Percentiles rank a stretch among this genome's conserved stretches.
Conservation (phyloP, 2,888 invertebrate species). For the Hyposoter dolosus region DNA sequence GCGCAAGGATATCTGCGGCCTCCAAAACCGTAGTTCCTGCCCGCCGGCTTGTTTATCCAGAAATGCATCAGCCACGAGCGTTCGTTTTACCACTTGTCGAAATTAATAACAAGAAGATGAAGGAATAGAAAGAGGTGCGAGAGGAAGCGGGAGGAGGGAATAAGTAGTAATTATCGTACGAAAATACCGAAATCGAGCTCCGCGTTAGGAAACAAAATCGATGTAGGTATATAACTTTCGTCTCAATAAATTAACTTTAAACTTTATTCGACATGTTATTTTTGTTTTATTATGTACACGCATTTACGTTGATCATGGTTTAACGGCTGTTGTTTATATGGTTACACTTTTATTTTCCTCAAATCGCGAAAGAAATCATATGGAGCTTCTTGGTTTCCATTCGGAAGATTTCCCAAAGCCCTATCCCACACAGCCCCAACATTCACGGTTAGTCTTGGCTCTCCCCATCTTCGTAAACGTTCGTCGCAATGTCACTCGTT, state of each 20-base stretch:
- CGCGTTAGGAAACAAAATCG: constrained; percentile 15
- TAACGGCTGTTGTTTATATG: background rate
- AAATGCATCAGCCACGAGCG: constrained; percentile 89
- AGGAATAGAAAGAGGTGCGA: background rate
- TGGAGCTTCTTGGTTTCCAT: background rate
- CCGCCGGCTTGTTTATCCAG: constrained; percentile 93
- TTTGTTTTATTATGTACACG: constrained; percentile 1
- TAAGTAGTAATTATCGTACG: constrained; percentile 19
- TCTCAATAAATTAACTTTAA: constrained; percentile 35
- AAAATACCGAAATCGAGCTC: constrained; percentile 11
- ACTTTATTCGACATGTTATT: constrained; percentile 15
- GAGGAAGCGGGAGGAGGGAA: background rate
- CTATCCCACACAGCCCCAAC: constrained; percentile 58
- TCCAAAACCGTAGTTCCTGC: constrained; percentile 90
- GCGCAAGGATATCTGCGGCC: constrained; percentile 86
- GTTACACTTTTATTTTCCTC: background rate
- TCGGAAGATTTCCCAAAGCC: constrained; percentile 5
- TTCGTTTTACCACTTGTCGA: constrained; percentile 53
- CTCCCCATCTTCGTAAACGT: constrained; percentile 42
- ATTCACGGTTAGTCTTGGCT: constrained; percentile 49
- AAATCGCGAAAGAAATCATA: background rate
- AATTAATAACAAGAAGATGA: constrained; percentile 11
- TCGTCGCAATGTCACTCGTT: constrained; percentile 16
- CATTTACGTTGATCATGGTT: background rate
- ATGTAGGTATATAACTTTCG: constrained; percentile 41